Evolutionary conservation across 2,113 vertebrate species (phyloP).

Genomic region (Rhabdornis inornatus): DNA sequence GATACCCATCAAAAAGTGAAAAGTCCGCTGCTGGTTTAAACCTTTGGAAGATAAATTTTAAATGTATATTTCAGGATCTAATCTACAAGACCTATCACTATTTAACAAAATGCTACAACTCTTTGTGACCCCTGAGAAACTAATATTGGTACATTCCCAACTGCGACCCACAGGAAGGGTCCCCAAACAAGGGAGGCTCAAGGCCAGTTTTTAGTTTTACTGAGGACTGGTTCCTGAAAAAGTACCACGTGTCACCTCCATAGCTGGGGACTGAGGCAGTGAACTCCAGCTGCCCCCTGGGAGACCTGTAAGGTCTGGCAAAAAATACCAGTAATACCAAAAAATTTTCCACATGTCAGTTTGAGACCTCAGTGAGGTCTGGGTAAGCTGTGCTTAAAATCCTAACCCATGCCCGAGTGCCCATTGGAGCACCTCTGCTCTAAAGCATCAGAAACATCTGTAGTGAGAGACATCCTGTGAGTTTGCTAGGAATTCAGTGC

Average conservation of each 20-base stretch:
- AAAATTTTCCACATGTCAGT: neutral
- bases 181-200: neutral
- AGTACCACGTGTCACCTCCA: neutral
- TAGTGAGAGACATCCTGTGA: neutral
- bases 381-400: neutral
- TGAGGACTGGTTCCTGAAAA: neutral
- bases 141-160: neutral
- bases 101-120: neutral
- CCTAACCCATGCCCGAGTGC: neutral
- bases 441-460: neutral
- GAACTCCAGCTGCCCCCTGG: neutral
- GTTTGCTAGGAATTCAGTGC: neutral
- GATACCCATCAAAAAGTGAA: neutral
- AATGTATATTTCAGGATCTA: neutral
- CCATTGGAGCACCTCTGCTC: neutral
- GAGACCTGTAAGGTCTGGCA: neutral
- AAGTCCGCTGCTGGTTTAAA: neutral
- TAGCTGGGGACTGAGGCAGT: neutral
- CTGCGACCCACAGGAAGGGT: neutral
- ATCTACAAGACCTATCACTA: neutral
- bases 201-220: constrained; percentile 5
- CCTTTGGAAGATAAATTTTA: neutral
- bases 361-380: neutral
- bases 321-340: neutral
- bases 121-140: neutral